Percentiles rank a stretch among this genome's conserved stretches.
Conservation (phyloP, 2,888 invertebrate genomes). For the Junonia oenone region DNA sequence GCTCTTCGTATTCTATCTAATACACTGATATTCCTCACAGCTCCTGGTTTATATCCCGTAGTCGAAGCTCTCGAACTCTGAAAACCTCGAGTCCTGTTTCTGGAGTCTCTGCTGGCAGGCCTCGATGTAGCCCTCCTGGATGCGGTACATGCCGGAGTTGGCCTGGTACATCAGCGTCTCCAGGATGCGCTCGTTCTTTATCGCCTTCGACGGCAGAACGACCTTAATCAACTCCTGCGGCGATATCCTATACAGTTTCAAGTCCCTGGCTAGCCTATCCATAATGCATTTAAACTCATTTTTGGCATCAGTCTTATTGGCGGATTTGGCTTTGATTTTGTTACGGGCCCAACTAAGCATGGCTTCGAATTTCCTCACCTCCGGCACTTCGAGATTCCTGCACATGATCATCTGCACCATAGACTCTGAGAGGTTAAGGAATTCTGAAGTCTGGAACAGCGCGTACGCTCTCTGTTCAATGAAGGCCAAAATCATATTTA, state of each 20-base stretch:
- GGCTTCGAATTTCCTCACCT: constrained; percentile 94
- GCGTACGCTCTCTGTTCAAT: constrained; percentile 92
- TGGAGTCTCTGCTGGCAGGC: constrained; percentile 92
- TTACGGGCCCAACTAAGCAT: constrained; percentile 95
- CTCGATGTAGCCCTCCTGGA: constrained; percentile 92
- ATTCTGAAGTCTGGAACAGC: constrained; percentile 90
- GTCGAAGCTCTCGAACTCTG: constrained; percentile 90
- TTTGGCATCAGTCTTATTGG: constrained; percentile 89
- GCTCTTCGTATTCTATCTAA: constrained; percentile 69
- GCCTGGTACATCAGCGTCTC: constrained; percentile 96
- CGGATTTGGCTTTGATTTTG: constrained; percentile 88
- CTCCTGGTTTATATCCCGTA: constrained; percentile 82
- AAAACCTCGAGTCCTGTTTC: constrained; percentile 92
- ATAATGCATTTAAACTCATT: constrained; percentile 95
- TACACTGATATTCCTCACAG: constrained; percentile 76
- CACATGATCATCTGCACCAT: constrained; percentile 97
- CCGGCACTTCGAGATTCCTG: constrained; percentile 92
- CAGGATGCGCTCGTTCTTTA: constrained; percentile 93
- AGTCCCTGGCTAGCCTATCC: constrained; percentile 92
- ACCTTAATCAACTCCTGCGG: constrained; percentile 96
- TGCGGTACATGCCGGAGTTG: constrained; percentile 94
- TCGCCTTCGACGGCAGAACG: constrained; percentile 94
- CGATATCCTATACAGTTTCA: constrained; percentile 93
- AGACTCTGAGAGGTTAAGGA: constrained; percentile 92
- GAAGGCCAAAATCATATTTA: constrained; percentile 95